Evolutionary conservation across 1,140 invertebrate species (phyloP).

Genomic region (Leptinotarsa texana): DNA sequence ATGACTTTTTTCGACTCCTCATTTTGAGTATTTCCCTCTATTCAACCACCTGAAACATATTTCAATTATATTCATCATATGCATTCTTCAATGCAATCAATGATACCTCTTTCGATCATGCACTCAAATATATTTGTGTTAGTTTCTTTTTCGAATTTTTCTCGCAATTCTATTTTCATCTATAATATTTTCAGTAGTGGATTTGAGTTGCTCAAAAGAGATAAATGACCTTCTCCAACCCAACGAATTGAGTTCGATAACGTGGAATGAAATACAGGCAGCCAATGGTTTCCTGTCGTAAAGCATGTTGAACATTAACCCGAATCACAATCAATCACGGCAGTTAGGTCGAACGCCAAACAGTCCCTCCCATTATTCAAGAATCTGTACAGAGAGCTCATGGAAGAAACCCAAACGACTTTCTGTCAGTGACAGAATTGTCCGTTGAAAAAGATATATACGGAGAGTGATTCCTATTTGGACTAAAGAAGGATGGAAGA

Average conservation of each 20-base stretch:
- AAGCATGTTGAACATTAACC: not conserved
- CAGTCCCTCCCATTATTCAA: constrained; percentile 2
- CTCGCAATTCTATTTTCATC: too few species aligned
- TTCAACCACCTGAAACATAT: too few species aligned
- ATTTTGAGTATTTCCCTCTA: too few species aligned
- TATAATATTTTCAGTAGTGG: too few species aligned
- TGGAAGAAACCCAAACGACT: not conserved
- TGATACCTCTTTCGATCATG: too few species aligned
- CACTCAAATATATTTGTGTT: too few species aligned
- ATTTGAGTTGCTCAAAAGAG: not conserved
- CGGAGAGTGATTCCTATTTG: too few species aligned
- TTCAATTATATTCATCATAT: too few species aligned
- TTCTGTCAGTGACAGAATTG: not conserved
- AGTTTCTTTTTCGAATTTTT: too few species aligned
- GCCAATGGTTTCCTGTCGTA: not conserved
- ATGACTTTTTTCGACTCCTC: too few species aligned
- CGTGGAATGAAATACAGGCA: not conserved
- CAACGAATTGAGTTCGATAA: constrained; percentile 1
- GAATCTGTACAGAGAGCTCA: not conserved
- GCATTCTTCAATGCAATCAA: too few species aligned
- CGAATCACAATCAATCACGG: not conserved
- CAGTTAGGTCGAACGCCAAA: constrained; percentile 4
- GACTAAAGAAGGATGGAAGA: too few species aligned
- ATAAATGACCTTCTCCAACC: not conserved
- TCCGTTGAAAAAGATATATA: not conserved